These are phyloP conservation scores for Toxotes chatareus DNA, from an alignment of 2,113 vertebrate genomes.

Conservation along the genomic window DNA sequence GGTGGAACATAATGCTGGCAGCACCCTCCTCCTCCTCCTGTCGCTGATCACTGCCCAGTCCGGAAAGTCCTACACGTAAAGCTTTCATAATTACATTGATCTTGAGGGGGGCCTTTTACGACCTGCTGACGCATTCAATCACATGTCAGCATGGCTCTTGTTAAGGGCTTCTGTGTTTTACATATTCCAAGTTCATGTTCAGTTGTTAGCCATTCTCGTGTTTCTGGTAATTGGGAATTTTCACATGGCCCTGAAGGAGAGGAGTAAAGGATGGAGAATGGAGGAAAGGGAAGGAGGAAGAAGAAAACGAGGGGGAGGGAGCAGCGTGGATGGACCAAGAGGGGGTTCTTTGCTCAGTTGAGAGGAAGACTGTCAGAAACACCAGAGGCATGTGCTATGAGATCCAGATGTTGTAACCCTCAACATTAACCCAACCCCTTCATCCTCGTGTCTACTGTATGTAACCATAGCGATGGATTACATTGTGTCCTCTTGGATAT, in stretches of 20 bases:
- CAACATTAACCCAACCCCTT: not conserved
- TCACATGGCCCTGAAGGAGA: conserved; percentile 69
- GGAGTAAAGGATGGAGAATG: conserved; percentile 28
- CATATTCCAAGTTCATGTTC: conserved; percentile 74
- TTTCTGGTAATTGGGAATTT: conserved; percentile 82
- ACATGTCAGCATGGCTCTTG: conserved; percentile 68
- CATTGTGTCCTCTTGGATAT: conserved; percentile 1
- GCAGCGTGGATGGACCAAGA: not conserved
- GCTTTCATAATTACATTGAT: conserved; percentile 77
- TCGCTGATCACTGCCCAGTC: conserved; percentile 53
- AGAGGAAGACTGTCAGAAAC: conserved; percentile 65
- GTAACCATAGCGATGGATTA: conserved; percentile 30
- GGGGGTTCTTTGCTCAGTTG: conserved; percentile 40
- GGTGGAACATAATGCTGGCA: conserved; percentile 44
- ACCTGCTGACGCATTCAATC: conserved; percentile 75
- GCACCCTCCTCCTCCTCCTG: conserved; percentile 31
- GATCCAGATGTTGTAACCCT: conserved; percentile 76
- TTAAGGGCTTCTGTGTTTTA: conserved; percentile 69
- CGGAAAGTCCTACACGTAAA: conserved; percentile 65
- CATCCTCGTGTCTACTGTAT: conserved; percentile 27
- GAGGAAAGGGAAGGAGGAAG: conserved; percentile 20
- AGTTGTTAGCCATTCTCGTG: conserved; percentile 58
- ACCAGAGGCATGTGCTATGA: conserved; percentile 68
- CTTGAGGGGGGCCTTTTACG: conserved; percentile 74
- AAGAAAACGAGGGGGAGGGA: conserved; percentile 13